Evolutionary conservation across 1,140 invertebrate species (phyloP), one percentile per base, ranked within the genome.

Genomic region (Odontomachus brunneus): DNA sequence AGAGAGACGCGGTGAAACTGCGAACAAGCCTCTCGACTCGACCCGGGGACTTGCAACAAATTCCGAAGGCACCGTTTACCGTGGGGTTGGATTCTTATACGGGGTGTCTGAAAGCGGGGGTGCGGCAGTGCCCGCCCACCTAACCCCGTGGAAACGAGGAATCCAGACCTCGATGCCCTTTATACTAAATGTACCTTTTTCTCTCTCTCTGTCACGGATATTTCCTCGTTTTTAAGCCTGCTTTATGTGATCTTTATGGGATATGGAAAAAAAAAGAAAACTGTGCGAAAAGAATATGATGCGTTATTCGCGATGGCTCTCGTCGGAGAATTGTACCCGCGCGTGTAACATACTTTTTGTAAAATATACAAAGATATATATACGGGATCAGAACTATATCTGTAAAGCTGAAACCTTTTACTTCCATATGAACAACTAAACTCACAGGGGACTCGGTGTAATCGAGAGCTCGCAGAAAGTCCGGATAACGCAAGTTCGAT

Each of bases 71-170:
- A 24, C 38, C 38, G 63, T 69, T 69, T 76, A 53, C 2, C 29
- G 62, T 76, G 62, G 74, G 9, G 26, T 66, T 38, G 29, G 1
- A 76, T 66, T 80, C 53, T 71, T 59, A 78, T 38, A 75, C 19
- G 49, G 60, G 49, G 29, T 66, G 60, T 66, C n/a, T 76, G 24
- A 71, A 57, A 71, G 5, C 17, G 62, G 19, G 29, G 11, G 26
- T 19, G 60, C 29, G 5, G 15, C 29, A 14, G 63, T 74, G 24
- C n/a, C 38, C n/a, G 44, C 59, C 73, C 24, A 33, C n/a, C 59
- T 53, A 65, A 33, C 11, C n/a, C 9, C 51, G 24, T 15, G 33
- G 3, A 78, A 78, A 67, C 22, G 49, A n/a, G 22, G 66, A 78
- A 44, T 57, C 71, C 48, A 80, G 22, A 44, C 17, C 57, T 11